These are phyloP conservation scores for Pararge aegeria DNA, from an alignment of 1,140 invertebrate genomes.

Conservation along the genomic window DNA sequence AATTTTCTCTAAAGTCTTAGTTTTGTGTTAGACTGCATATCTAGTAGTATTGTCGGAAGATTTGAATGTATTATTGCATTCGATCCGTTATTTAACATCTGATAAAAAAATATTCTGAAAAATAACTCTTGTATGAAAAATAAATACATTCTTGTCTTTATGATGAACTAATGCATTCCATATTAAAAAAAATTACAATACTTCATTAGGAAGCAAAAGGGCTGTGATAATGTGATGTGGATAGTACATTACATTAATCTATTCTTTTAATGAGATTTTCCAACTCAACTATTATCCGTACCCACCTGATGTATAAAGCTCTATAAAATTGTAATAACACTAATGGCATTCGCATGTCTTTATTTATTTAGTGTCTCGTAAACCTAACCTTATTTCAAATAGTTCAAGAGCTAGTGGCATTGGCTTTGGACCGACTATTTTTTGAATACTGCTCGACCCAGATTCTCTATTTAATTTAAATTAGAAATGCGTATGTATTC, in stretches of 20 bases:
- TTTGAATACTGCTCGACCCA: too few species aligned
- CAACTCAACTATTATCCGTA: constrained; percentile 8
- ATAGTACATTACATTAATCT: neutral
- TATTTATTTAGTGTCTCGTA: constrained; percentile 67
- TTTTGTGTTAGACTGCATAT: too few species aligned
- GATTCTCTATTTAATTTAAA: too few species aligned
- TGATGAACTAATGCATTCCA: too few species aligned
- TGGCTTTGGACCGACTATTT: neutral
- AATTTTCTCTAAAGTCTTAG: too few species aligned
- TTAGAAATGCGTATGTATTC: too few species aligned
- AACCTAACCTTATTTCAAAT: constrained; percentile 50
- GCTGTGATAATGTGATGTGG: neutral
- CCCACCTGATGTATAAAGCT: constrained; percentile 27
- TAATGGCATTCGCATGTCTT: constrained; percentile 71
- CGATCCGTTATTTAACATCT: too few species aligned
- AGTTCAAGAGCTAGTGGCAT: neutral
- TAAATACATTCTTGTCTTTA: too few species aligned
- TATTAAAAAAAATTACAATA: neutral
- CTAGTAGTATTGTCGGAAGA: too few species aligned
- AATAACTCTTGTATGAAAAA: too few species aligned
- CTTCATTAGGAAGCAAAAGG: neutral
- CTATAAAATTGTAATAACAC: constrained; percentile 68
- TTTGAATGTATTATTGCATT: too few species aligned
- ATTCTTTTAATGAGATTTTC: constrained; percentile 9
- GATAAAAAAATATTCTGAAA: too few species aligned